Conservation (phyloP, 2,113 vertebrate genomes). For the Mungos mungo region DNA sequence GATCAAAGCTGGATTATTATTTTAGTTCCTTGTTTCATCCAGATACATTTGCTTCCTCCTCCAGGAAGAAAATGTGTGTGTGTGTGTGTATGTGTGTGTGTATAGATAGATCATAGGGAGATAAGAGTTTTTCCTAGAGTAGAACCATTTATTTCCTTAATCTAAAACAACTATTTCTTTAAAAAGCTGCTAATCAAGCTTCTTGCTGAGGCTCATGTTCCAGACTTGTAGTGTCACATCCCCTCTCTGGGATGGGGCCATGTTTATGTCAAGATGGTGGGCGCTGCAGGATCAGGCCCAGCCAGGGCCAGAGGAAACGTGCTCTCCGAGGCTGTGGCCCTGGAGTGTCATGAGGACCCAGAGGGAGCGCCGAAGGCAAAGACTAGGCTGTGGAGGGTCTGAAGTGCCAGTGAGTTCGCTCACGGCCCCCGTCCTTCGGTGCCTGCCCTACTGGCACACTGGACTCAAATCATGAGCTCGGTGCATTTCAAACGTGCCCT, state of each 20-base stretch:
- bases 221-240: background rate
- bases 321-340: fast-evolving
- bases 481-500: background rate
- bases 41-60: background rate
- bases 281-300: background rate
- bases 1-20: constrained; percentile 60
- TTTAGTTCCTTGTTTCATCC: constrained; percentile 36
- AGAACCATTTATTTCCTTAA: constrained; percentile 14
- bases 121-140: background rate
- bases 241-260: background rate
- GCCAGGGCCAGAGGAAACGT: fast-evolving
- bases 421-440: background rate
- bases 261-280: background rate
- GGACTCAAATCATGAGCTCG: background rate
- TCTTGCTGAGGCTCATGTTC: background rate
- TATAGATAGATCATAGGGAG: constrained; percentile 6
- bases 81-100: background rate
- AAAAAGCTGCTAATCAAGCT: background rate
- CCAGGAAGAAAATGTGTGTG: background rate
- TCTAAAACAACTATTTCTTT: background rate
- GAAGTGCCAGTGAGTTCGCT: fast-evolving
- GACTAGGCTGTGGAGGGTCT: too few relatives aligned
- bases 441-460: background rate
- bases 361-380: background rate
- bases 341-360: too few relatives aligned